These are phyloP conservation scores for Cottoperca gobio DNA, from an alignment of 2,797 vertebrate species.

Conservation along the genomic window DNA sequence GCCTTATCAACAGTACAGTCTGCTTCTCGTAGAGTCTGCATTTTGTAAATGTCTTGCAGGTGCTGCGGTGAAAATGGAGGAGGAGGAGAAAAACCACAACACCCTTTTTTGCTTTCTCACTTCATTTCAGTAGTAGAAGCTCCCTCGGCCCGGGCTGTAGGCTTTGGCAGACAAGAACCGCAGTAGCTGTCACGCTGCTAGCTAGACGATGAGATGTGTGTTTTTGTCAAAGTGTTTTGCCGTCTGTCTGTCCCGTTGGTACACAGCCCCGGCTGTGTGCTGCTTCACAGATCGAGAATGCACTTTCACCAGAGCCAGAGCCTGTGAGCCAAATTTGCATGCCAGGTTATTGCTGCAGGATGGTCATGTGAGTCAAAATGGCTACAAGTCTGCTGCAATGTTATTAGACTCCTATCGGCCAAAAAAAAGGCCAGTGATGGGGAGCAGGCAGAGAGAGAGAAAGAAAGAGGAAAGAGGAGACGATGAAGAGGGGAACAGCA, in stretches of 20 bases:
- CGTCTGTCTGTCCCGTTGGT: constrained; percentile 44
- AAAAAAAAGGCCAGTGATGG: constrained; percentile 4
- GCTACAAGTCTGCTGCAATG: constrained; percentile 1
- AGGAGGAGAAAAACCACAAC: constrained; percentile 57
- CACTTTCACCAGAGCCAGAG: constrained; percentile 41
- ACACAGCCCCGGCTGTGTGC: constrained; percentile 44
- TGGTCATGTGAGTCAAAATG: constrained; percentile 23
- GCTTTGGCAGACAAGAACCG: constrained; percentile 46
- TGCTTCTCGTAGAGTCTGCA: constrained; percentile 41
- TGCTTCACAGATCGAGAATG: constrained; percentile 43
- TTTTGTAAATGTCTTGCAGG: constrained; percentile 60
- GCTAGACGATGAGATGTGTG: constrained; percentile 73
- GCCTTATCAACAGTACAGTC: background rate
- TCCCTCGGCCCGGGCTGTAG: constrained; percentile 35
- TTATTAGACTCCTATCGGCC: constrained; percentile 17
- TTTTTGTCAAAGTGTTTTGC: constrained; percentile 54
- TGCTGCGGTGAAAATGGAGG: constrained; percentile 50
- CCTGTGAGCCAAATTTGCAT: constrained; percentile 23
- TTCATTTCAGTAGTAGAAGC: constrained; percentile 38
- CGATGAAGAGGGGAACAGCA: constrained; percentile 75
- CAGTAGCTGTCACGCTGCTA: constrained; percentile 53
- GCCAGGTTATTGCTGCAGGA: background rate
- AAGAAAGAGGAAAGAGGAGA: constrained; percentile 21
- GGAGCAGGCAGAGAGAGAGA: constrained; percentile 20
- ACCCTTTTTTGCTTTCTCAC: constrained; percentile 40